A percentile compares a stretch with the other conserved stretches of the same genome.
phyloP scores from a whole-genome alignment of 2,113 vertebrate species.

The Alligator mississippiensis region DNA sequence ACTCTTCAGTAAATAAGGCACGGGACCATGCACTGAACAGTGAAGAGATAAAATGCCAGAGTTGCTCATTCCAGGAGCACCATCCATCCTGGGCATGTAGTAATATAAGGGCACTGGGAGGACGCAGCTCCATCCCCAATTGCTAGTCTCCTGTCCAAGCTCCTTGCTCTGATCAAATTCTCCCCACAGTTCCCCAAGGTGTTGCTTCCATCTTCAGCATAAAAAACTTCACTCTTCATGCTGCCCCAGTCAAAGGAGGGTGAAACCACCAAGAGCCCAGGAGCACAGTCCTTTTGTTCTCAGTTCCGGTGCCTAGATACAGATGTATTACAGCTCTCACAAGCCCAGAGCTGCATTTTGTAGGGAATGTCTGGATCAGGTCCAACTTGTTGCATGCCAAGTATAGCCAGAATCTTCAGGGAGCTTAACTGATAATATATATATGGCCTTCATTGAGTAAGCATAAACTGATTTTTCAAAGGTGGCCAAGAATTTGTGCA shows the following conservation, averaged over 20 bases:
- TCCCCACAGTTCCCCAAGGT: background rate
- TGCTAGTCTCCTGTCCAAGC: background rate
- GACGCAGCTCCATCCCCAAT: background rate
- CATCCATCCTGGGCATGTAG: background rate
- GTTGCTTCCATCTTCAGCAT: too few relatives aligned
- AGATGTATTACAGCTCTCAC: background rate
- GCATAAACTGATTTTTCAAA: background rate
- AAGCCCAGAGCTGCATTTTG: background rate
- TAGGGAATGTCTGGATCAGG: background rate
- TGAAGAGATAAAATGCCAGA: background rate
- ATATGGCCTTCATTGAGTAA: background rate
- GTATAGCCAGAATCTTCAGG: background rate
- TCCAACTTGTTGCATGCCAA: background rate
- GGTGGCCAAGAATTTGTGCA: background rate
- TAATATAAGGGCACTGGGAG: background rate
- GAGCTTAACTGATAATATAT: background rate
- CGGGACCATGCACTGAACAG: background rate
- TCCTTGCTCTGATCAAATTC: background rate
- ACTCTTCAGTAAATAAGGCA: background rate
- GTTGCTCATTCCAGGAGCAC: background rate
- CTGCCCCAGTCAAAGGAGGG: too few relatives aligned
- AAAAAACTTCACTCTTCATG: too few relatives aligned
- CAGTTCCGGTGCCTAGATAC: background rate
- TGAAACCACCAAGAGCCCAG: background rate
- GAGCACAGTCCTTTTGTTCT: background rate